Conservation (phyloP, 1,140 invertebrate species). For the Papilio aristodemus region DNA sequence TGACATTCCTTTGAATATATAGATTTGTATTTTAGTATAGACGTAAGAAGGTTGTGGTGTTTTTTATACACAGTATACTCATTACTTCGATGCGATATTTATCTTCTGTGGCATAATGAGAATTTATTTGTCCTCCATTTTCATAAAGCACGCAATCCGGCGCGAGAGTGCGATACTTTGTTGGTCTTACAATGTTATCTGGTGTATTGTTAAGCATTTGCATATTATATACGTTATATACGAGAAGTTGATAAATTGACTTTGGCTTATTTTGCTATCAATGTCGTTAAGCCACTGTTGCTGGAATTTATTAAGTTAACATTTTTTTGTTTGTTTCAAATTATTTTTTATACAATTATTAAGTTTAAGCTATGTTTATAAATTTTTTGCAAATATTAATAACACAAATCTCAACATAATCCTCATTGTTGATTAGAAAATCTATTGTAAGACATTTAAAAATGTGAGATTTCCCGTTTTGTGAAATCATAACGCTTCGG, state of each 20-base stretch:
- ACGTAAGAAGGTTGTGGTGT: slow-evolving; percentile 43
- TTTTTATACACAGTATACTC: slow-evolving; percentile 57
- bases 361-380: too few relatives aligned
- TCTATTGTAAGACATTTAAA: too few relatives aligned
- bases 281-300: background rate
- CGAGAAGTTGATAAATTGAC: slow-evolving; percentile 15
- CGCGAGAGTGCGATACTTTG: slow-evolving; percentile 50
- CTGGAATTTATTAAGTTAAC: slow-evolving; percentile 6
- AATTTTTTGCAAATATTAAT: too few relatives aligned
- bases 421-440: too few relatives aligned
- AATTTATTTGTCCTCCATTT: slow-evolving; percentile 68
- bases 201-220: slow-evolving; percentile 57
- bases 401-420: too few relatives aligned
- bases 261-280: slow-evolving; percentile 24
- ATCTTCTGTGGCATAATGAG: slow-evolving; percentile 61
- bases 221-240: slow-evolving; percentile 41
- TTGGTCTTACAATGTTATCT: slow-evolving; percentile 46
- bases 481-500: too few relatives aligned
- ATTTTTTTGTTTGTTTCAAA: background rate
- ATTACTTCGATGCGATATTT: slow-evolving; percentile 62
- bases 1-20: background rate
- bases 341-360: background rate
- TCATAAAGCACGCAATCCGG: slow-evolving; percentile 56
- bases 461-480: too few relatives aligned
- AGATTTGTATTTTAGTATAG: slow-evolving; percentile 16